Evolutionary conservation across 1,140 invertebrate species (phyloP), one percentile per base, ranked within the genome.

Genomic region (Conopomorpha cramerella): DNA sequence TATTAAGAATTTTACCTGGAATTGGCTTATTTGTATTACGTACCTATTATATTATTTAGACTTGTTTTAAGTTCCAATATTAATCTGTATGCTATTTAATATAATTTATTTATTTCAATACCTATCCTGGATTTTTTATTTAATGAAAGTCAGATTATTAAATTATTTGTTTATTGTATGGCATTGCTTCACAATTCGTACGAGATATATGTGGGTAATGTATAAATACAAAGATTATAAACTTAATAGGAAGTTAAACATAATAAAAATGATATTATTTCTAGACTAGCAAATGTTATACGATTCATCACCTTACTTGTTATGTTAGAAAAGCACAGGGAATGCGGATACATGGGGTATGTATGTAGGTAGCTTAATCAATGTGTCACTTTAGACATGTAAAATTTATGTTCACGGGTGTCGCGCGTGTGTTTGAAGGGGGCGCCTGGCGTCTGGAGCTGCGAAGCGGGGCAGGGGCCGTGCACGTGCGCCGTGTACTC

Each of bases 361-460:
- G 7, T 12, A 12, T 4, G 19, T 23, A 23, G 19, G 19, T 10
- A 23, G 4, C 19, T 23, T 23, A 23, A 10, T 23, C 10, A 23
- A 23, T 67, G 54, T 25, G 58, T 67, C 43, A 67, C 57, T 68
- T 78, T 79, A 29, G 87, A 82, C 57, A 88, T 80, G 53, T 91
- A 93, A 59, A 91, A 92, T 57, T 90, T 91, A 55, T 92, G 90
- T 54, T 89, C 86, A 30, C 83, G 85, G 0, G 90, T 90, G 57
- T 91, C 88, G 40, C 90, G 82, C 1, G 89, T 90, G 49, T 91
- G 89, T 58, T 89, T 89, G 60, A 89, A 92, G 12, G 86, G 86
- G 29, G 87, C 83, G 39, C 84, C 81, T 28, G 88, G 83, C 0
- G 82, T 79, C 49, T 91, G 87, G 7, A 92, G 80, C 10, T 90